Percentiles rank a stretch among this genome's conserved stretches.
Evolutionary conservation across 2,888 invertebrate genomes (phyloP).

Genomic region (Habrosyne pyritoides): DNA sequence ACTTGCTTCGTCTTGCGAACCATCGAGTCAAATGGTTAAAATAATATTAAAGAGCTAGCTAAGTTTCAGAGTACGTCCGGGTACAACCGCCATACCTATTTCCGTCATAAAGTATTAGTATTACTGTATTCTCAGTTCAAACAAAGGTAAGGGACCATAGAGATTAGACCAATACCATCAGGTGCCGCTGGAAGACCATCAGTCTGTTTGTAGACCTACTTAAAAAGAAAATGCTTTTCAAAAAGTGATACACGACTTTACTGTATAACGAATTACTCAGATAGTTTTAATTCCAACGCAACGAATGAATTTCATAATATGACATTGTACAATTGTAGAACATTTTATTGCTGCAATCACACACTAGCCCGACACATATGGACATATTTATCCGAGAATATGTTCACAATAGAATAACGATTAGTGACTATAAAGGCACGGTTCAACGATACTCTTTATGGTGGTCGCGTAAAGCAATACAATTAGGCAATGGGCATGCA

Average conservation of each 20-base stretch:
- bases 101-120: too few species aligned
- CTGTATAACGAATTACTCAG: conserved; percentile 11
- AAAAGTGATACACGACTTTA: conserved; percentile 4
- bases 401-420: conserved; percentile 63
- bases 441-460: conserved; percentile 65
- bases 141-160: too few species aligned
- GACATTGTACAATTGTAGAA: conserved; percentile 39
- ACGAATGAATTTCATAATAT: conserved; percentile 36
- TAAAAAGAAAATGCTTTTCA: neutral
- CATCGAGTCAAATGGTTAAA: too few species aligned
- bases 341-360: conserved; percentile 46
- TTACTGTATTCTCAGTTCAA: too few species aligned
- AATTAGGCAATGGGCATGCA: conserved; percentile 79
- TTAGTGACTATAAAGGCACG: conserved; percentile 69
- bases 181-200: too few species aligned
- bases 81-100: too few species aligned
- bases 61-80: too few species aligned
- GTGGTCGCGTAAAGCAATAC: conserved; percentile 75
- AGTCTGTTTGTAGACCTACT: too few species aligned
- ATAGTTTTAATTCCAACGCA: conserved; percentile 35
- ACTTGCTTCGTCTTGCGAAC: conserved; percentile 1
- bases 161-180: too few species aligned
- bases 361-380: conserved; percentile 42
- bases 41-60: too few species aligned
- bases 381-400: conserved; percentile 47